Conservation (phyloP, 2,888 invertebrate genomes). For the Melanchra persicariae region DNA sequence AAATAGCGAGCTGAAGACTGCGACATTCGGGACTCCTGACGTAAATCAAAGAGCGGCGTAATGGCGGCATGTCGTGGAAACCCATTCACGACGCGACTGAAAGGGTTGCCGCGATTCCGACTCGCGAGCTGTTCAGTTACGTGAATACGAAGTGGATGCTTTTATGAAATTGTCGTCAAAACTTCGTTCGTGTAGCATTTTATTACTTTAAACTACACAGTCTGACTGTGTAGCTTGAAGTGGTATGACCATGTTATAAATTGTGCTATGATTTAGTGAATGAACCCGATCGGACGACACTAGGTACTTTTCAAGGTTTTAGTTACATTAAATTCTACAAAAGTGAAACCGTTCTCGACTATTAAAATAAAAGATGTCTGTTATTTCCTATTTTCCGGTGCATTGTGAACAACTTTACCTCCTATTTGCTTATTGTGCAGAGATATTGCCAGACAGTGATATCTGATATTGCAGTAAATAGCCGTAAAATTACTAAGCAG, state of each 20-base stretch:
- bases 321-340: not conserved
- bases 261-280: not conserved
- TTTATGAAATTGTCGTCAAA: conserved; percentile 47
- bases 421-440: conserved; percentile 32
- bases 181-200: conserved; percentile 8
- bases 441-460: conserved; percentile 40
- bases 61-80: conserved; percentile 54
- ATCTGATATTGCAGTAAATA: conserved; percentile 58
- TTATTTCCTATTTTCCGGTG: conserved; percentile 43
- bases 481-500: conserved; percentile 54
- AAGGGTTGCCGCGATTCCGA: conserved; percentile 50
- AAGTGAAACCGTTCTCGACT: conserved; percentile 1
- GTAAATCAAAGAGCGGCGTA: conserved; percentile 72
- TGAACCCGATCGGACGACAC: too few relatives aligned
- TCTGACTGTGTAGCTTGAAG: conserved; percentile 12
- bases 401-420: conserved; percentile 9
- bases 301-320: not conserved
- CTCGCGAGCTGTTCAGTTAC: conserved; percentile 47
- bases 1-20: conserved; percentile 66
- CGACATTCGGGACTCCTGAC: conserved; percentile 63
- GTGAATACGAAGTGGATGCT: conserved; percentile 46
- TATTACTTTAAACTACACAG: too few relatives aligned
- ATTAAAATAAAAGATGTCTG: conserved; percentile 15
- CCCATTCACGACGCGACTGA: conserved; percentile 54
- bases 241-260: not conserved